Conservation (phyloP, 2,888 invertebrate species). For the Drosophila melanocephala region DNA sequence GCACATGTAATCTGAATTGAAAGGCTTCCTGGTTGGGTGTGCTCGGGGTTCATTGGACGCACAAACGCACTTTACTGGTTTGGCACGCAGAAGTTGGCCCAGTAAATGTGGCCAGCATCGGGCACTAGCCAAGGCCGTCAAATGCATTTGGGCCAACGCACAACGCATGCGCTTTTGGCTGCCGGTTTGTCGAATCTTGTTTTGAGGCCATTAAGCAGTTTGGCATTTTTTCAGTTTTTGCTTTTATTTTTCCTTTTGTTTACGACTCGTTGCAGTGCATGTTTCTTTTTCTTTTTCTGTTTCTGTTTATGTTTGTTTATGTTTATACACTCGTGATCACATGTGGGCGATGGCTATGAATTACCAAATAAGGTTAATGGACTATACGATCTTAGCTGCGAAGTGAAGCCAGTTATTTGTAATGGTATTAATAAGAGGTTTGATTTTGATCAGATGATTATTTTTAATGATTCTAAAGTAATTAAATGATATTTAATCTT, state of each 20-base stretch:
- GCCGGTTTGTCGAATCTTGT: conserved; percentile 52
- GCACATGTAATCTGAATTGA: conserved; percentile 46
- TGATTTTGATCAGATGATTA: conserved; percentile 25
- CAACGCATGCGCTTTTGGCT: conserved; percentile 34
- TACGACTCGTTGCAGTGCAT: conserved; percentile 3
- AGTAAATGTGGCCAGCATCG: conserved; percentile 41
- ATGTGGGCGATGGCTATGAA: conserved; percentile 61
- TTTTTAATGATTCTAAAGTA: conserved; percentile 1
- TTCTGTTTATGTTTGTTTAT: conserved; percentile 32
- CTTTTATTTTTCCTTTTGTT: conserved; percentile 3
- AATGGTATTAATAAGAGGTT: conserved; percentile 1
- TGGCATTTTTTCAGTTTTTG: conserved; percentile 1
- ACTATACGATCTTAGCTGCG: conserved; percentile 38
- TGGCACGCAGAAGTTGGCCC: conserved; percentile 61
- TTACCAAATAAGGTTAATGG: conserved; percentile 74
- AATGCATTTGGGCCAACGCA: conserved; percentile 56
- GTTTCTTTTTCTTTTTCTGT: conserved; percentile 11
- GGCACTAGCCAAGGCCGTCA: conserved; percentile 48
- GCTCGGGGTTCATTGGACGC: conserved; percentile 55
- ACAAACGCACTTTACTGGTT: conserved; percentile 66
- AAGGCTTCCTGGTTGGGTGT: conserved; percentile 58
- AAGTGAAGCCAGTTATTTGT: conserved; percentile 12
- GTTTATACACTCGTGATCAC: conserved; percentile 23
- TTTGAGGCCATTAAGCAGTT: conserved; percentile 41
- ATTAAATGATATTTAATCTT: not conserved